Evolutionary conservation across 2,797 vertebrate genomes (phyloP).

Genomic region (Argyrosomus regius): DNA sequence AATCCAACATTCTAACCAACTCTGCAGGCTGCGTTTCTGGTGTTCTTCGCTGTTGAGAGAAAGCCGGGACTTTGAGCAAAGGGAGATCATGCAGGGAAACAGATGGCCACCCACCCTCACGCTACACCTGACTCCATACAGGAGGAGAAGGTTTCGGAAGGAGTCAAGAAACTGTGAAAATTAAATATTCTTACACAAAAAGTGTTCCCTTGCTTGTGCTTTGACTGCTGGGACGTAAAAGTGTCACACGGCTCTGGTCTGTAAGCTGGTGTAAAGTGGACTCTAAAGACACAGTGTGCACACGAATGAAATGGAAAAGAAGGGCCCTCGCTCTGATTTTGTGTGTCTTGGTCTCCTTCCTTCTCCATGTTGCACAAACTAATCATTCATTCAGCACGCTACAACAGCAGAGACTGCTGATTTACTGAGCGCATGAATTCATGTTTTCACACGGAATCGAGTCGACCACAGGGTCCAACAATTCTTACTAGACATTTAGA

Average conservation of each 20-base stretch:
- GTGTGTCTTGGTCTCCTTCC: background rate
- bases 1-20: background rate
- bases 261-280: constrained; percentile 13
- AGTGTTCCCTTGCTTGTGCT: constrained; percentile 11
- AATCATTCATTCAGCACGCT: background rate
- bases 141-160: constrained; percentile 25
- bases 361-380: background rate
- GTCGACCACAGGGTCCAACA: background rate
- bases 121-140: constrained; percentile 55
- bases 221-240: constrained; percentile 1
- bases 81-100: constrained; percentile 57
- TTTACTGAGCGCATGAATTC: background rate
- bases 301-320: background rate
- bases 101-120: constrained; percentile 71
- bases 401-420: background rate
- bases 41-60: background rate
- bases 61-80: constrained; percentile 37
- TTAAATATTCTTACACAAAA: constrained; percentile 31
- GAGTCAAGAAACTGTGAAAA: constrained; percentile 29
- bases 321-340: background rate
- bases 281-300: background rate
- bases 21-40: background rate
- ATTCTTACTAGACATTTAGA: background rate
- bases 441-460: background rate
- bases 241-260: constrained; percentile 8